phyloP scores from a whole-genome alignment of 92 coral and sea anemone genomes.

The Palythoa grandis region DNA sequence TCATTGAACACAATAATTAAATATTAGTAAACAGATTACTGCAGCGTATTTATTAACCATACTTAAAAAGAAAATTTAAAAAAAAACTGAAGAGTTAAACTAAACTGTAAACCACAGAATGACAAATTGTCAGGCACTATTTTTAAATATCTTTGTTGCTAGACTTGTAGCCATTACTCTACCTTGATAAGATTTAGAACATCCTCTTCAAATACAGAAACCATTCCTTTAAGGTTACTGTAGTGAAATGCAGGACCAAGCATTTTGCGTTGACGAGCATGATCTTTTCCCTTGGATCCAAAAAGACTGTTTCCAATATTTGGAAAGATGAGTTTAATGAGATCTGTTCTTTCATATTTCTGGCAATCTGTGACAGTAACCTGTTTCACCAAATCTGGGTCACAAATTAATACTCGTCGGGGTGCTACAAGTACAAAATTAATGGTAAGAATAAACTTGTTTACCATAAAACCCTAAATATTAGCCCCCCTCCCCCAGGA shows the following conservation, averaged over 20 bases:
- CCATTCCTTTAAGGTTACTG: conserved; percentile 63
- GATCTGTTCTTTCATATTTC: conserved; percentile 64
- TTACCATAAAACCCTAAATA: no score
- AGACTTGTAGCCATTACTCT: neutral
- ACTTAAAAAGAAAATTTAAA: no score
- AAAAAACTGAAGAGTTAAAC: no score
- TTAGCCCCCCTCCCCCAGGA: no score
- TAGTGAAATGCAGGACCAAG: conserved; percentile 77
- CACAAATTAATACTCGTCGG: conserved; percentile 48
- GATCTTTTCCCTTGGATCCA: conserved; percentile 72
- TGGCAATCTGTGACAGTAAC: conserved; percentile 63
- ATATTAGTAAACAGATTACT: no score
- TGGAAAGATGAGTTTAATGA: conserved; percentile 51
- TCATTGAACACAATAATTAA: no score
- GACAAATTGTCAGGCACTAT: no score
- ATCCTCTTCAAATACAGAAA: conserved; percentile 59
- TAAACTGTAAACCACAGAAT: no score
- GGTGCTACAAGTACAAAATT: neutral
- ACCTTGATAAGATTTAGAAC: conserved; percentile 74
- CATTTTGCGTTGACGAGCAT: conserved; percentile 77
- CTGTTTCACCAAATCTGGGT: conserved; percentile 75
- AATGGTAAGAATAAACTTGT: no score
- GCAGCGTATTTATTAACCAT: no score
- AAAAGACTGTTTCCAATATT: conserved; percentile 64
- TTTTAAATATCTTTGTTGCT: no score